A percentile compares a stretch with the other conserved stretches of the same genome.
Evolutionary conservation across 2,888 invertebrate genomes (phyloP).

Genomic region (Clitarchus hookeri): DNA sequence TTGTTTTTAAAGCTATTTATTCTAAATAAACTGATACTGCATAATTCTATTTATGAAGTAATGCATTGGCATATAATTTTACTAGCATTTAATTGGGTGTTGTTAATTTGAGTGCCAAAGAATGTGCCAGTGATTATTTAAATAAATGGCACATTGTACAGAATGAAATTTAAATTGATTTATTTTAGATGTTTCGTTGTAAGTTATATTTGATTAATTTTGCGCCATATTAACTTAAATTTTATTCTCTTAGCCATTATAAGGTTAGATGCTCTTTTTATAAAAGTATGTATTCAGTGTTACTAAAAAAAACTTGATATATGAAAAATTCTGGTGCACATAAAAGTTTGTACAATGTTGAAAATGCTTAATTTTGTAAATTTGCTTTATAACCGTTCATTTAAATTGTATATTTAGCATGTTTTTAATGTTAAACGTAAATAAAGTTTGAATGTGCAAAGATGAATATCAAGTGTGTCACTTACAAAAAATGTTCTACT

Average conservation of each 20-base stretch:
- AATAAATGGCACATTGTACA: too few species aligned
- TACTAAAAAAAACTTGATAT: background rate
- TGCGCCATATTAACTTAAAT: background rate
- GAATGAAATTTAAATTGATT: too few species aligned
- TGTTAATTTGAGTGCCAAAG: too few species aligned
- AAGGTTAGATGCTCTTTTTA: background rate
- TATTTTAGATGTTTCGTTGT: background rate
- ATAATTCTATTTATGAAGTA: too few species aligned
- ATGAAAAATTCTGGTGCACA: background rate
- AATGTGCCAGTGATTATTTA: too few species aligned
- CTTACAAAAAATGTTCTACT: background rate
- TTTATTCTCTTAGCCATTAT: background rate
- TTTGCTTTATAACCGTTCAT: background rate
- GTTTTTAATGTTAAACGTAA: background rate
- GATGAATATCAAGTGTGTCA: background rate
- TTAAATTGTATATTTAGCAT: background rate
- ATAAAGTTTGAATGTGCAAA: background rate
- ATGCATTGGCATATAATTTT: too few species aligned
- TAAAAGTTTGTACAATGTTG: background rate
- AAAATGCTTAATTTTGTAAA: background rate
- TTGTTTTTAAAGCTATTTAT: too few species aligned
- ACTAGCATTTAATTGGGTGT: too few species aligned
- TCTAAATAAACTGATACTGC: too few species aligned
- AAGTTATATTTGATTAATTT: background rate
- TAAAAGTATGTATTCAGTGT: background rate